Evolutionary conservation across 1,140 invertebrate species (phyloP).

Genomic region (Drosophila malerkotliana): DNA sequence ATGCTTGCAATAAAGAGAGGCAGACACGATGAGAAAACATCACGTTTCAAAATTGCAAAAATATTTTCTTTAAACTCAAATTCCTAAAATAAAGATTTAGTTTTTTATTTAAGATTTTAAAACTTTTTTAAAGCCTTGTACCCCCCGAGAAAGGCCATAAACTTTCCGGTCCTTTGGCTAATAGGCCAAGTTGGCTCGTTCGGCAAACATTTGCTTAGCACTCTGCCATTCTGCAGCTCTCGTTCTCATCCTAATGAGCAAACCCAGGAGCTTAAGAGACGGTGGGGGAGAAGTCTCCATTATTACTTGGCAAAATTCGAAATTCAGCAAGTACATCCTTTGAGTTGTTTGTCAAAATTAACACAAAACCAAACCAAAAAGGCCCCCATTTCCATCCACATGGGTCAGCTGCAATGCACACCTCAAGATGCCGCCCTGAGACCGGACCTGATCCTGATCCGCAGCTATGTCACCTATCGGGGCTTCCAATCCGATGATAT

Average conservation of each 20-base stretch:
- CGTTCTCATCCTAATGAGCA: constrained; percentile 48
- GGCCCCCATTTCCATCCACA: neutral
- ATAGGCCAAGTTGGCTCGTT: constrained; percentile 48
- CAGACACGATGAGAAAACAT: constrained; percentile 13
- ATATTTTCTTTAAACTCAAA: neutral
- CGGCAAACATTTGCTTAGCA: constrained; percentile 58
- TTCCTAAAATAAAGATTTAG: too few relatives aligned
- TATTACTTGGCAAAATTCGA: constrained; percentile 13
- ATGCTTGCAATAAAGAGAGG: constrained; percentile 1
- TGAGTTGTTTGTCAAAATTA: constrained; percentile 56
- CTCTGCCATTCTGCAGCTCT: constrained; percentile 12
- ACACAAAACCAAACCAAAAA: constrained; percentile 9
- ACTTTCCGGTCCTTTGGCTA: constrained; percentile 34
- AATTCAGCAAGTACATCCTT: constrained; percentile 19
- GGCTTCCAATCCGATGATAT: neutral
- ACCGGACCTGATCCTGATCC: constrained; percentile 39
- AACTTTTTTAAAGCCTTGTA: neutral
- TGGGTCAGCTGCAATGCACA: constrained; percentile 44
- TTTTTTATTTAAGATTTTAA: too few relatives aligned
- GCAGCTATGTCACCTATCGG: constrained; percentile 29
- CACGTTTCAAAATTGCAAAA: constrained; percentile 33
- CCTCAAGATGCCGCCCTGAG: constrained; percentile 41
- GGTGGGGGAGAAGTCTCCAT: constrained; percentile 1
- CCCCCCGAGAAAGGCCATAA: constrained; percentile 9
- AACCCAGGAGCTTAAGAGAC: constrained; percentile 34